Percentiles rank a stretch among this genome's conserved stretches.
Evolutionary conservation across 2,113 vertebrate genomes (phyloP).

Genomic region (Myrmecobius fasciatus): DNA sequence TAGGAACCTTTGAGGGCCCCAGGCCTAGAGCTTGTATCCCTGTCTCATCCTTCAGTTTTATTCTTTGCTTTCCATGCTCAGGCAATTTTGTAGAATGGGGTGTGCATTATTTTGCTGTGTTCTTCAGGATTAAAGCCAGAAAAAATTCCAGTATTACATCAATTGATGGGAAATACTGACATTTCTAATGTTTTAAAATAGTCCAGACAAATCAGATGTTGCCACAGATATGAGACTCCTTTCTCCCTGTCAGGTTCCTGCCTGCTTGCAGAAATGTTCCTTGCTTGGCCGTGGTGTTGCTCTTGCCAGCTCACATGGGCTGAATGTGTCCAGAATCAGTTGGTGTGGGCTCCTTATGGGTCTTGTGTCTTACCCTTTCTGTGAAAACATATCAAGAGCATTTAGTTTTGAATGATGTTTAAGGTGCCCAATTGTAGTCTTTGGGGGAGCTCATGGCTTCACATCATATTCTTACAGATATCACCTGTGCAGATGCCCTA

Average conservation of each 20-base stretch:
- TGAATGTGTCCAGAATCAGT: slow-evolving; percentile 7
- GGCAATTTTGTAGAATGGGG: not conserved
- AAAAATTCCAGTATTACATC: slow-evolving; percentile 16
- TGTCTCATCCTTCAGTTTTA: not conserved
- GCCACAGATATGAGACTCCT: not conserved
- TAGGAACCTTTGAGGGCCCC: not conserved
- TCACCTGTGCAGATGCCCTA: not conserved
- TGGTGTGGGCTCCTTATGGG: not conserved
- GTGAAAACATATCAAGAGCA: not conserved
- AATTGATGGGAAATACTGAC: slow-evolving; percentile 18
- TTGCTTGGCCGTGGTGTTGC: slow-evolving; percentile 15
- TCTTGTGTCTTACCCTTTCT: not conserved
- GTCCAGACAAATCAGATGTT: not conserved
- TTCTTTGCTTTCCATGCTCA: not conserved
- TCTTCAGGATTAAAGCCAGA: slow-evolving; percentile 29
- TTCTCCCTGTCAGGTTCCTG: not conserved
- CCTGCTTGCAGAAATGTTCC: slow-evolving; percentile 21
- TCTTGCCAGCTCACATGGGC: not conserved
- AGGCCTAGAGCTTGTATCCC: not conserved
- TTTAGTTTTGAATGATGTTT: not conserved
- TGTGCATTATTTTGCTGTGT: slow-evolving; percentile 35
- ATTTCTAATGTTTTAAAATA: slow-evolving; percentile 47
- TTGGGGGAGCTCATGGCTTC: not conserved
- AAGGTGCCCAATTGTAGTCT: not conserved
- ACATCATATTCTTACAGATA: not conserved